Conservation (phyloP, 1,140 invertebrate genomes). For the Aphelinus atriplicis region DNA sequence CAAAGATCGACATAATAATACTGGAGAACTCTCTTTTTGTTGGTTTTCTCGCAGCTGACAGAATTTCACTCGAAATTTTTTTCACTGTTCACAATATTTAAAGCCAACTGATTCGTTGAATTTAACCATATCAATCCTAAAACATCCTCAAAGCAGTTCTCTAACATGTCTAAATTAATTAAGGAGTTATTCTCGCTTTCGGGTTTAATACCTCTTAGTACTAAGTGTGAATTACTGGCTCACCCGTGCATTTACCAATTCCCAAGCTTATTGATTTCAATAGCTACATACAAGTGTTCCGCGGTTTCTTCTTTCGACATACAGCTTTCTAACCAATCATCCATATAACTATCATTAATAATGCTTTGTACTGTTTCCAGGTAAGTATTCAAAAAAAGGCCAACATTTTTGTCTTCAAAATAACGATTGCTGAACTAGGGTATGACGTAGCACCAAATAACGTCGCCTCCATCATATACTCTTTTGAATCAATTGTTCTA, state of each 20-base stretch:
- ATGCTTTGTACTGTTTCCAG: background rate
- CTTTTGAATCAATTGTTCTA: background rate
- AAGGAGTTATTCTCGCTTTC: background rate
- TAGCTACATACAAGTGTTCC: background rate
- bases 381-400: background rate
- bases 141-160: background rate
- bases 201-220: background rate
- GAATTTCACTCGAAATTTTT: constrained; percentile 10
- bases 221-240: constrained; percentile 1
- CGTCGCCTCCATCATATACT: background rate
- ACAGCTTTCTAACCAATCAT: background rate
- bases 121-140: constrained; percentile 27
- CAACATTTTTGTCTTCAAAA: background rate
- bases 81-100: constrained; percentile 1
- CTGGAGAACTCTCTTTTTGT: constrained; percentile 35
- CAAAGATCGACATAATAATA: constrained; percentile 47
- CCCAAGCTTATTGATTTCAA: constrained; percentile 46
- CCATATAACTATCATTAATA: background rate
- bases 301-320: background rate
- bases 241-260: constrained; percentile 21
- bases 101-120: background rate
- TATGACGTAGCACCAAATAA: background rate
- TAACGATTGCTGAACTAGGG: background rate
- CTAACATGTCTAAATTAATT: background rate
- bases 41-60: constrained; percentile 26